Evolutionary conservation across 2,797 vertebrate genomes (phyloP).

Genomic region (Bradypus variegatus): DNA sequence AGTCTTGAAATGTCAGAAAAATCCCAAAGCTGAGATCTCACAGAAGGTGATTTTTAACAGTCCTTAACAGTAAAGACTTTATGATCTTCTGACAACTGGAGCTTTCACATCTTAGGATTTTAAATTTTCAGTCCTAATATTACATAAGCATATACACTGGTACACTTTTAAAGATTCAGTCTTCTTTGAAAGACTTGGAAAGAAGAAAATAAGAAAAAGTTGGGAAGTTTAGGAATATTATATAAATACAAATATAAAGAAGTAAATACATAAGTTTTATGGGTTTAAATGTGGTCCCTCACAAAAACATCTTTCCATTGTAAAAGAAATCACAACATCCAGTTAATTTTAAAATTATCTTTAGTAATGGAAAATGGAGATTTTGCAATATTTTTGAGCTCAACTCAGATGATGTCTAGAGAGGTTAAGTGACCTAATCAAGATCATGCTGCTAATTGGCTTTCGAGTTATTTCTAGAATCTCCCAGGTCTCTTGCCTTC

Average conservation of each 20-base stretch:
- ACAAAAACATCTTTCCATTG: not conserved
- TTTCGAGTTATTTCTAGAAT: not conserved
- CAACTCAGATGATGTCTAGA: not conserved
- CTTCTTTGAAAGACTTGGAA: slow-evolving; percentile 22
- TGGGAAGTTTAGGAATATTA: slow-evolving; percentile 44
- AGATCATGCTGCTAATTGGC: not conserved
- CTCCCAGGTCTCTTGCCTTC: not conserved
- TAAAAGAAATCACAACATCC: slow-evolving; percentile 3
- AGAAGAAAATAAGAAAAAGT: slow-evolving; percentile 45
- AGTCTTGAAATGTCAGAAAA: slow-evolving; percentile 71
- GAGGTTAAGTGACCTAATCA: not conserved
- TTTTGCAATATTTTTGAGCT: slow-evolving; percentile 3
- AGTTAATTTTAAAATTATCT: not conserved
- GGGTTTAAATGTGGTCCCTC: slow-evolving; percentile 6
- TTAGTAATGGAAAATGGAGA: not conserved
- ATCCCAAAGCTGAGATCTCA: slow-evolving; percentile 69
- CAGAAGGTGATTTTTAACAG: slow-evolving; percentile 71
- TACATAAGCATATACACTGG: slow-evolving; percentile 47
- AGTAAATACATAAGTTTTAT: slow-evolving; percentile 10
- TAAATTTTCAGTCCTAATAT: slow-evolving; percentile 64
- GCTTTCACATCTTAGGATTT: slow-evolving; percentile 59
- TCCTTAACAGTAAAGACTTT: slow-evolving; percentile 68
- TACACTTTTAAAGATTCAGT: slow-evolving; percentile 21
- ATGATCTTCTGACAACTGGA: slow-evolving; percentile 69
- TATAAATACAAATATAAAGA: slow-evolving; percentile 39